phyloP scores from a whole-genome alignment of 2,888 invertebrate species.

The Cephus rjabovi region DNA sequence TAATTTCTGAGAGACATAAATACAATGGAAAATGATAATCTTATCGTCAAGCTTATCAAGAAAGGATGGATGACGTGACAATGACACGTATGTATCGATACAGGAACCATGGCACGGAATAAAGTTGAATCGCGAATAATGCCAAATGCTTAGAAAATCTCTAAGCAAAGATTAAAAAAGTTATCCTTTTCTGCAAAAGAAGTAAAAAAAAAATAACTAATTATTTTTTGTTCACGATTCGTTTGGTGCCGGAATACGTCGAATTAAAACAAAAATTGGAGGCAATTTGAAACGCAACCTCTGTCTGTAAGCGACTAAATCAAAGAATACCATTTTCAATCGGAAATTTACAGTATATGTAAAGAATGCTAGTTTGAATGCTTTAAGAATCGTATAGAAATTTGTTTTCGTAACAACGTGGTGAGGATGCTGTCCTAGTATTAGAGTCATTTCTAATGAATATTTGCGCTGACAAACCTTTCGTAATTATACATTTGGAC shows the following conservation, averaged over 20 bases:
- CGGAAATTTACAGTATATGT: neutral
- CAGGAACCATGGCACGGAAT: too few relatives aligned
- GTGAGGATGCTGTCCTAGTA: neutral
- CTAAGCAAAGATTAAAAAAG: neutral
- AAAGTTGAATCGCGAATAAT: too few relatives aligned
- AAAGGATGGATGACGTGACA: neutral
- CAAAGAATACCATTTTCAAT: neutral
- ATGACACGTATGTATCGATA: neutral
- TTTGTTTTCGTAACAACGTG: neutral
- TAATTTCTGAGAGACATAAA: neutral
- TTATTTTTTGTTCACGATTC: too few relatives aligned
- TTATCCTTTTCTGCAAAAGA: neutral
- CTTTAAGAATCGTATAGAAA: neutral
- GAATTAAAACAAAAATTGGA: neutral
- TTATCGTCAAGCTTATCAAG: neutral
- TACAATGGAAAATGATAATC: neutral
- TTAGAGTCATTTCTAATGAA: neutral
- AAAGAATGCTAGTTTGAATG: neutral
- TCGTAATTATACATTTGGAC: neutral
- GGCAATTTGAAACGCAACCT: neutral
- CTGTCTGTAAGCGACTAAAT: neutral
- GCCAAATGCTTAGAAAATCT: neutral
- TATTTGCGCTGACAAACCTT: neutral
- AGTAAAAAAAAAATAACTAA: neutral
- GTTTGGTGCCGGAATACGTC: too few relatives aligned